These are phyloP conservation scores for Carassius gibelio DNA, from an alignment of 2,113 vertebrate genomes.

Conservation along the genomic window DNA sequence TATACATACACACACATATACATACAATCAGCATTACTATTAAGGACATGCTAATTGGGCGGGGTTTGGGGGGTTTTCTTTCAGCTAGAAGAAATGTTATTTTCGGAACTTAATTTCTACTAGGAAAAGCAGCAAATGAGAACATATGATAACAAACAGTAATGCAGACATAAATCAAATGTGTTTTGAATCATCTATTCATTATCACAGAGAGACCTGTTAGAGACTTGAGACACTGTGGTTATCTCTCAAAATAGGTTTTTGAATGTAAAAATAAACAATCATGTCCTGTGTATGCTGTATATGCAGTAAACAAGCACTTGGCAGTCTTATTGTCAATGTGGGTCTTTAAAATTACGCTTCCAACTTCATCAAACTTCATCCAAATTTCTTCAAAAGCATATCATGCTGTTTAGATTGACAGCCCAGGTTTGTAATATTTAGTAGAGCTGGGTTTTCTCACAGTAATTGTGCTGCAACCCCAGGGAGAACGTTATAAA, in stretches of 20 bases:
- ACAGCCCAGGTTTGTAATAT: neutral
- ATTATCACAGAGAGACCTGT: neutral
- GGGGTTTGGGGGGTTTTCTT: neutral
- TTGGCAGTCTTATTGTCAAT: slow-evolving; percentile 7
- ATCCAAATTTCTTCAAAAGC: slow-evolving; percentile 10
- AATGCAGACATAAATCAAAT: neutral
- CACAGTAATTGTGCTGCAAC: neutral
- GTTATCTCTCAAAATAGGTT: neutral
- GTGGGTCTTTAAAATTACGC: neutral
- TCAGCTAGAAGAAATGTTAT: neutral
- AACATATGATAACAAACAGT: neutral
- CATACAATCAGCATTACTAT: neutral
- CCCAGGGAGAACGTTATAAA: neutral
- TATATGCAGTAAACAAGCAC: neutral
- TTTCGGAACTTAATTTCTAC: neutral
- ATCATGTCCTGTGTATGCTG: neutral
- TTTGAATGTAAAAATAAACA: neutral
- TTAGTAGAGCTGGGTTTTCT: neutral
- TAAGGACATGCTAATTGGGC: neutral
- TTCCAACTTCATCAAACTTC: neutral
- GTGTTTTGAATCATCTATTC: neutral
- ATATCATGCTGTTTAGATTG: slow-evolving; percentile 3
- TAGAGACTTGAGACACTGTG: neutral
- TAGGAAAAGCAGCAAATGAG: neutral
- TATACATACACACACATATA: too few relatives aligned